These are phyloP conservation scores for Brevipalpus yothersi DNA, from an alignment of 1,140 invertebrate species.

Conservation along the genomic window DNA sequence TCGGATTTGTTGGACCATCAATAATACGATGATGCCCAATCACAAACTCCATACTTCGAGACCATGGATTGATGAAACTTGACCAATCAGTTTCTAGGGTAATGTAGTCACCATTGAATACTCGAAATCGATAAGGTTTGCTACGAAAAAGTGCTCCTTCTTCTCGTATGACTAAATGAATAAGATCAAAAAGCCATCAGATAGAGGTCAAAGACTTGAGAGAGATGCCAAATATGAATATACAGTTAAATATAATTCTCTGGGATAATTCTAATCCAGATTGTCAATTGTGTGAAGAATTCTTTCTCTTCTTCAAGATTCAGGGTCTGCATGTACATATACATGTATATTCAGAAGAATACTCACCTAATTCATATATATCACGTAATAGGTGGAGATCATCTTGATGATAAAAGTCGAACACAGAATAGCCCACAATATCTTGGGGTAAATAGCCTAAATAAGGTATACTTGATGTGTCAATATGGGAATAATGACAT, in stretches of 20 bases:
- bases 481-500: constrained; percentile 45
- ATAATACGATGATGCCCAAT: constrained; percentile 61
- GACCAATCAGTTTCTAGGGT: constrained; percentile 74
- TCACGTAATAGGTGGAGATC: constrained; percentile 50
- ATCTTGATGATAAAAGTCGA: constrained; percentile 66
- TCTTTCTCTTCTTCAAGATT: not conserved
- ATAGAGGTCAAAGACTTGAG: not conserved
- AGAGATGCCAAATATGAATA: too few relatives aligned
- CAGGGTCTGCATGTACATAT: not conserved
- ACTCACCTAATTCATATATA: constrained; percentile 51
- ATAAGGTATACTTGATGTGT: constrained; percentile 45
- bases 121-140: constrained; percentile 47
- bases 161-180: constrained; percentile 25
- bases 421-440: constrained; percentile 46
- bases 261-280: too few relatives aligned
- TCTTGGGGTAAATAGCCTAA: constrained; percentile 72
- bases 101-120: constrained; percentile 56
- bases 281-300: too few relatives aligned
- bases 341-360: constrained; percentile 7
- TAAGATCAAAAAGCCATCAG: not conserved
- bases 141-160: constrained; percentile 41
- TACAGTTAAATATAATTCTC: too few relatives aligned
- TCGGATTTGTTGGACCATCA: constrained; percentile 40
- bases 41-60: constrained; percentile 63
- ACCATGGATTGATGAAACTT: constrained; percentile 81